These are phyloP conservation scores for Molanna angustata DNA, from an alignment of 2,888 invertebrate genomes.

Conservation along the genomic window DNA sequence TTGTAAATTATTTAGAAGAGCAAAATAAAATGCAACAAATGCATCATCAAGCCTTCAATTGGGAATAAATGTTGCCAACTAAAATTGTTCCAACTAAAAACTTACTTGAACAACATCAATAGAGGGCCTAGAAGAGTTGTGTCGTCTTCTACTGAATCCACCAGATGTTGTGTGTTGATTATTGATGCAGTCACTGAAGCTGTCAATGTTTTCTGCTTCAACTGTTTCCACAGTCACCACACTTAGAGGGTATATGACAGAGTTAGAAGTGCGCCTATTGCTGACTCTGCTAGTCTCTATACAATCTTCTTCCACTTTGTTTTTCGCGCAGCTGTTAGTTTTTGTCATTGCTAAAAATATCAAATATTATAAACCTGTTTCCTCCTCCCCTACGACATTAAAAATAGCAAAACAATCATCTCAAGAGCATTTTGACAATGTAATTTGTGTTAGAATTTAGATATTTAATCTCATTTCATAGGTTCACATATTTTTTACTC, in stretches of 20 bases:
- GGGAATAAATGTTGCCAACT: too few relatives aligned
- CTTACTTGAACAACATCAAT: constrained; percentile 25
- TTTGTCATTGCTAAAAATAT: constrained; percentile 57
- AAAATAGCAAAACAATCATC: too few relatives aligned
- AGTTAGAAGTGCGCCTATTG: constrained; percentile 7
- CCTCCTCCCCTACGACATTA: too few relatives aligned
- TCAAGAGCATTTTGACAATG: too few relatives aligned
- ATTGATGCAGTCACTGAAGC: constrained; percentile 60
- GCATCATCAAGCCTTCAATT: too few relatives aligned
- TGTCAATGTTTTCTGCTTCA: constrained; percentile 39
- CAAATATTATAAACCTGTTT: not conserved
- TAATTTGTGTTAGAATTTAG: too few relatives aligned
- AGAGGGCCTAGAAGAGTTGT: constrained; percentile 33
- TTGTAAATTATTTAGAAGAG: too few relatives aligned
- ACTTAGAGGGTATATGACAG: constrained; percentile 40
- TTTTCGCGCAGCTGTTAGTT: constrained; percentile 56
- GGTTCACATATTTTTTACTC: too few relatives aligned
- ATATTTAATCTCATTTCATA: too few relatives aligned
- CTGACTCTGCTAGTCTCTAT: constrained; percentile 42
- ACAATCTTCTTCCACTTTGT: constrained; percentile 55
- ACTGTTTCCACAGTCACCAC: constrained; percentile 46
- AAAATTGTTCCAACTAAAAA: too few relatives aligned
- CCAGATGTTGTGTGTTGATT: constrained; percentile 50
- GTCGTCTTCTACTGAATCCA: constrained; percentile 45
- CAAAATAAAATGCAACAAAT: too few relatives aligned